phyloP scores from a whole-genome alignment of 1,140 invertebrate genomes.

The Drosophila ercepeae region DNA sequence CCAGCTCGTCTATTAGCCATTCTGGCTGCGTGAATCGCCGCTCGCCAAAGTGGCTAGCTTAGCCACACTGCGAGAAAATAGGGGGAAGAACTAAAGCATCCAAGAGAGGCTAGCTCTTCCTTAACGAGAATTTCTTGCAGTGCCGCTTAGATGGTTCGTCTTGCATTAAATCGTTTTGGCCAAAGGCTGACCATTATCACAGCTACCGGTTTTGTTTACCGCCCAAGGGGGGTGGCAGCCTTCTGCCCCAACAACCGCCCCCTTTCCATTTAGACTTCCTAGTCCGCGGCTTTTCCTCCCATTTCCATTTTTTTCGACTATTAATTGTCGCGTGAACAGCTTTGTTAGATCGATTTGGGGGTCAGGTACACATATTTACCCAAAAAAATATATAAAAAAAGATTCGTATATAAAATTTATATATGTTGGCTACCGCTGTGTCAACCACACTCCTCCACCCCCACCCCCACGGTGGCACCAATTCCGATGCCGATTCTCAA shows the following conservation, averaged over 20 bases:
- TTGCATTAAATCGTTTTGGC: constrained; percentile 39
- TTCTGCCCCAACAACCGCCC: not conserved
- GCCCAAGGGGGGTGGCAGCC: not conserved
- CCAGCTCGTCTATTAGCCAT: constrained; percentile 13
- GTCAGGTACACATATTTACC: constrained; percentile 30
- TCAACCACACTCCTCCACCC: constrained; percentile 41
- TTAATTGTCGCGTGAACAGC: constrained; percentile 77
- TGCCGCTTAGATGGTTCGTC: constrained; percentile 7
- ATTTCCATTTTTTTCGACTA: constrained; percentile 30
- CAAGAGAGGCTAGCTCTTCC: too few relatives aligned
- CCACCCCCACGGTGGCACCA: constrained; percentile 49
- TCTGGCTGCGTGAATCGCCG: constrained; percentile 2
- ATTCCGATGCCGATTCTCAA: constrained; percentile 53
- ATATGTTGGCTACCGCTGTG: constrained; percentile 53
- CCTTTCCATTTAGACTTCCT: not conserved
- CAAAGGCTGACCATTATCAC: constrained; percentile 67
- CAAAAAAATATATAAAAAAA: not conserved
- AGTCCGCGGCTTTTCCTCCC: not conserved
- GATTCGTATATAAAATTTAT: not conserved
- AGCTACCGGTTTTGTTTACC: constrained; percentile 50
- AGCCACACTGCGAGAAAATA: not conserved
- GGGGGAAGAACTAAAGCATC: too few relatives aligned
- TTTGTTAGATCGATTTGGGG: constrained; percentile 62
- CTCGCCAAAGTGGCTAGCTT: constrained; percentile 1
- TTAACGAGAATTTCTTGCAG: not conserved